Percentiles rank a stretch among this genome's conserved stretches.
phyloP scores from a whole-genome alignment of 2,888 invertebrate species.

The Cantharis nigra region DNA sequence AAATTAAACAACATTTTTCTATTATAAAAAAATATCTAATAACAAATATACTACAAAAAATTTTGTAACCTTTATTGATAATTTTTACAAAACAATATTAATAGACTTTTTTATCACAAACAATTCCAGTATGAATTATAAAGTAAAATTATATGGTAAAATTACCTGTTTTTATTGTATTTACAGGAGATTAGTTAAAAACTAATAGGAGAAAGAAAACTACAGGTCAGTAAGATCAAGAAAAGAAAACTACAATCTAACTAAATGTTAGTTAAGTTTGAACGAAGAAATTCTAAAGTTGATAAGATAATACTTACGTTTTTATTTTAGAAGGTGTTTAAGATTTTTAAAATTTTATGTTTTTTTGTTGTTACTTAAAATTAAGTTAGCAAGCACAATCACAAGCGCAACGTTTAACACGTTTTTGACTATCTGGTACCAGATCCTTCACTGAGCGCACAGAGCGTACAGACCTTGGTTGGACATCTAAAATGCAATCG shows the following conservation, averaged over 20 bases:
- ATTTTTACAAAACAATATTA: constrained; percentile 26
- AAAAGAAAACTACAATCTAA: not conserved
- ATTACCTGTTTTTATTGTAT: constrained; percentile 16
- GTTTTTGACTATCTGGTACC: constrained; percentile 62
- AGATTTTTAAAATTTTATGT: not conserved
- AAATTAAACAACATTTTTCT: not conserved
- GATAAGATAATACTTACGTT: not conserved
- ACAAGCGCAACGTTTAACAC: constrained; percentile 77
- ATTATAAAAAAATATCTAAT: not conserved
- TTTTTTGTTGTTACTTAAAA: not conserved
- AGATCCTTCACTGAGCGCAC: constrained; percentile 48
- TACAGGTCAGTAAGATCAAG: not conserved
- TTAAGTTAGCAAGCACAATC: constrained; percentile 66
- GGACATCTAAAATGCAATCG: constrained; percentile 66
- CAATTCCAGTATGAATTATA: constrained; percentile 20
- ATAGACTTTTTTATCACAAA: constrained; percentile 18
- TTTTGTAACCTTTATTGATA: constrained; percentile 23
- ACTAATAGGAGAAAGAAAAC: not conserved
- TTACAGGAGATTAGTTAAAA: constrained; percentile 8
- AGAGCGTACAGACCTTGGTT: constrained; percentile 69
- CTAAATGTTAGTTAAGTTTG: not conserved
- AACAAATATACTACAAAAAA: not conserved
- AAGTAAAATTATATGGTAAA: constrained; percentile 8
- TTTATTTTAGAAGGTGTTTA: not conserved
- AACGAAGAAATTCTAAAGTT: not conserved